Evolutionary conservation across 1,140 invertebrate species (phyloP).

Genomic region (Bombus impatiens): DNA sequence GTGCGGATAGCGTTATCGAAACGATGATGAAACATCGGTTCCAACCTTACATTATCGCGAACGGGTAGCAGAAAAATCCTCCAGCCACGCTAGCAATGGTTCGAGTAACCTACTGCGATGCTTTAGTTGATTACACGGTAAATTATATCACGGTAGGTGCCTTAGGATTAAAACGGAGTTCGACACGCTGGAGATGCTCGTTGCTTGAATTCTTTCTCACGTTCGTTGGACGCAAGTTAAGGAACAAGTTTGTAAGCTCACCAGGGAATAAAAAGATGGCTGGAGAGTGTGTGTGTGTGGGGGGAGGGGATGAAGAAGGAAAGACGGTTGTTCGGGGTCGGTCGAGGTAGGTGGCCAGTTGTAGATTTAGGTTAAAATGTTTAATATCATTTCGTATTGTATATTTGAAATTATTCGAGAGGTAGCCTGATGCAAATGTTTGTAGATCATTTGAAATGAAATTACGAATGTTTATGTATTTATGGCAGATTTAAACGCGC

Average conservation of each 20-base stretch:
- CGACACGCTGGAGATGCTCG: slow-evolving; percentile 16
- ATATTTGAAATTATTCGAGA: too few species aligned
- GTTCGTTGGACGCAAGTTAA: slow-evolving; percentile 62
- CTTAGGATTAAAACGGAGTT: slow-evolving; percentile 42
- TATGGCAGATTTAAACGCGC: too few species aligned
- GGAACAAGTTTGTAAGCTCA: slow-evolving; percentile 63
- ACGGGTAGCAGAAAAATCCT: slow-evolving; percentile 32
- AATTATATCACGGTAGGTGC: slow-evolving; percentile 48
- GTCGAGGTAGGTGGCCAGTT: background rate
- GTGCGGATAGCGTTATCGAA: slow-evolving; percentile 37
- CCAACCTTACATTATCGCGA: slow-evolving; percentile 40
- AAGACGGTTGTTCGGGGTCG: background rate
- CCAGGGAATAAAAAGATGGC: slow-evolving; percentile 18
- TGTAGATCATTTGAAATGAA: too few species aligned
- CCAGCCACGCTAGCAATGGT: slow-evolving; percentile 2
- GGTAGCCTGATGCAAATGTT: too few species aligned
- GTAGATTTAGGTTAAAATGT: background rate
- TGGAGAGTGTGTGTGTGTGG: rapidly evolving
- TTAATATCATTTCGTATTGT: background rate
- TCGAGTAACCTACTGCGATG: slow-evolving; percentile 49
- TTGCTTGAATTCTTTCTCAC: slow-evolving; percentile 65
- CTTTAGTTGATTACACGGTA: slow-evolving; percentile 53
- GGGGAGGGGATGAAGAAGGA: background rate
- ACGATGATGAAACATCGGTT: slow-evolving; percentile 31
- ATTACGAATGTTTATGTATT: too few species aligned